These are phyloP conservation scores for Solen grandis DNA, from an alignment of 1,140 invertebrate species.

Conservation along the genomic window DNA sequence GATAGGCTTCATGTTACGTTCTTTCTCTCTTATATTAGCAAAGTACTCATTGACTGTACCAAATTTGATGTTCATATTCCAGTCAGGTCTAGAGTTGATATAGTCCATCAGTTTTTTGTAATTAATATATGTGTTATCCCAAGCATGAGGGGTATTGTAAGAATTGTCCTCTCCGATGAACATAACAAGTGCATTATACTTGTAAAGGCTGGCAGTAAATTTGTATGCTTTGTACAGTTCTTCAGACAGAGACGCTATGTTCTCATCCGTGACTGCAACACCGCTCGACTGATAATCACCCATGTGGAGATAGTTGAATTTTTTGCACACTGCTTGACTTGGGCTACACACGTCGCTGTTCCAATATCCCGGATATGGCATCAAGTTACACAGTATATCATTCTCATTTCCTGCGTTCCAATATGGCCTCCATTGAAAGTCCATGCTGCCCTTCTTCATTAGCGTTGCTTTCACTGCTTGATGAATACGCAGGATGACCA, in stretches of 20 bases:
- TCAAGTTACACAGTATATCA: conserved; percentile 87
- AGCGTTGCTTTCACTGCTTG: conserved; percentile 95
- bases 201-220: conserved; percentile 85
- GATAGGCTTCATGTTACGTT: not conserved
- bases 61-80: conserved; percentile 92
- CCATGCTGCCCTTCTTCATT: conserved; percentile 88
- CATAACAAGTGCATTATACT: conserved; percentile 89
- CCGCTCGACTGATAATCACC: conserved; percentile 72
- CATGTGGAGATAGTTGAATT: conserved; percentile 96
- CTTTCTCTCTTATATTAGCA: conserved; percentile 82
- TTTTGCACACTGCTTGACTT: conserved; percentile 91
- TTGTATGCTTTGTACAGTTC: conserved; percentile 42
- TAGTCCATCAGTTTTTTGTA: conserved; percentile 94
- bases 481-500: conserved; percentile 95
- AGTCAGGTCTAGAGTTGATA: conserved; percentile 87
- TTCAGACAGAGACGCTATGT: conserved; percentile 14
- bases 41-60: conserved; percentile 96
- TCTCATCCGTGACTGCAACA: not conserved
- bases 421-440: conserved; percentile 94
- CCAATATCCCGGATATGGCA: conserved; percentile 98
- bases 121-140: conserved; percentile 88
- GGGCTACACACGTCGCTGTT: conserved; percentile 91
- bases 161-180: conserved; percentile 98
- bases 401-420: conserved; percentile 86
- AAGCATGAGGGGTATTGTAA: conserved; percentile 91